Percentiles rank a stretch among this genome's conserved stretches.
Conservation (phyloP, 2,113 vertebrate species). For the Eclectus roratus region DNA sequence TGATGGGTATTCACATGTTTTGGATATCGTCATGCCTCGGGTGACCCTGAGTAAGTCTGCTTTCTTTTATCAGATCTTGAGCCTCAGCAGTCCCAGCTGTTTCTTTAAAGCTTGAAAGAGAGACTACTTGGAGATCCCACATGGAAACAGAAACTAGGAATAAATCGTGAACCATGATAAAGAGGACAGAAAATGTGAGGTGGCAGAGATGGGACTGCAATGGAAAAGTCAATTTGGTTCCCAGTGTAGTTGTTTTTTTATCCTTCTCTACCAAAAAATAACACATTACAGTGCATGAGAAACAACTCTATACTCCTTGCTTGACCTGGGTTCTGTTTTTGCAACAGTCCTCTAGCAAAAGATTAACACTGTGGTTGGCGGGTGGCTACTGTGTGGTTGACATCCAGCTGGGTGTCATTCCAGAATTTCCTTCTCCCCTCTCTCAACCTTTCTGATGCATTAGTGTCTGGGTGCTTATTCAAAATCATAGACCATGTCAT, state of each 20-base stretch:
- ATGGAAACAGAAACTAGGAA: neutral
- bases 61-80: neutral
- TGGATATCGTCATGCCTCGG: neutral
- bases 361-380: neutral
- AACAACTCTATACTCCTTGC: neutral
- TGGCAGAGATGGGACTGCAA: neutral
- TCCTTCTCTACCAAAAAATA: neutral
- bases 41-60: neutral
- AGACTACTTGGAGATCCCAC: neutral
- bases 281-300: neutral
- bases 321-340: neutral
- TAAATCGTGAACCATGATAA: neutral
- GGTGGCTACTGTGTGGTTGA: neutral
- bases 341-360: neutral
- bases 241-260: neutral
- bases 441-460: neutral
- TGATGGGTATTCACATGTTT: neutral
- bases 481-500: neutral
- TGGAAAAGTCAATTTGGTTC: neutral
- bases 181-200: neutral
- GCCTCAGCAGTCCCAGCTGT: neutral
- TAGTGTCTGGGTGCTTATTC: slow-evolving; percentile 8
- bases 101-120: neutral
- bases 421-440: neutral
- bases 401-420: neutral